These are phyloP conservation scores for Xanthostigma xanthostigma DNA, from an alignment of 2,888 invertebrate genomes.

Conservation along the genomic window DNA sequence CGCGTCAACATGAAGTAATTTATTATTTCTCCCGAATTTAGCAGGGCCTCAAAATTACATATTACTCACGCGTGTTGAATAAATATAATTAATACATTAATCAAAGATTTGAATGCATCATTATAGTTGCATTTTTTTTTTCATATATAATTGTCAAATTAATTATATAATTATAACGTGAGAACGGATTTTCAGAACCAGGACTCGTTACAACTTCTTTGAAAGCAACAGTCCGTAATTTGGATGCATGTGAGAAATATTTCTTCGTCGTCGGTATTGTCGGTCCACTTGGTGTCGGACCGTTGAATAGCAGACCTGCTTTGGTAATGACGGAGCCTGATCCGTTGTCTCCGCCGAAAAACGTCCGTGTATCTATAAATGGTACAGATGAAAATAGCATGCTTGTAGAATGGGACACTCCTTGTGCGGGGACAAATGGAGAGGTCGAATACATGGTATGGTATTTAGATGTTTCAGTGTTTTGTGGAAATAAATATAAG, in stretches of 20 bases:
- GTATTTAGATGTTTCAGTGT: constrained; percentile 5
- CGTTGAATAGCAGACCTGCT: constrained; percentile 35
- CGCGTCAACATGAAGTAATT: too few relatives aligned
- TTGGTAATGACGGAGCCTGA: constrained; percentile 46
- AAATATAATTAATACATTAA: too few relatives aligned
- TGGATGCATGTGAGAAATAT: constrained; percentile 62
- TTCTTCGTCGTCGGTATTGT: constrained; percentile 52
- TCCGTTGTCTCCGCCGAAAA: constrained; percentile 52
- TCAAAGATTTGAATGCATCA: too few relatives aligned
- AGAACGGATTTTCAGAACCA: constrained; percentile 24
- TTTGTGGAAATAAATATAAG: too few relatives aligned
- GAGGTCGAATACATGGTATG: constrained; percentile 46
- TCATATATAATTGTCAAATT: background rate
- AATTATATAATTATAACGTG: too few relatives aligned
- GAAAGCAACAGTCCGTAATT: constrained; percentile 37
- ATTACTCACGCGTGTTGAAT: too few relatives aligned
- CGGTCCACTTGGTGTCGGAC: constrained; percentile 49
- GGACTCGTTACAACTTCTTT: constrained; percentile 35
- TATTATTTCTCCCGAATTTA: too few relatives aligned
- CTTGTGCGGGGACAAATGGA: constrained; percentile 39
- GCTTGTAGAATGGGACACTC: constrained; percentile 54
- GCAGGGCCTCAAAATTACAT: too few relatives aligned
- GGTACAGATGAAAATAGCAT: constrained; percentile 30
- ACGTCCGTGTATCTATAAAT: constrained; percentile 34
- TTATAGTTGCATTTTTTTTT: constrained; percentile 4